phyloP scores from a whole-genome alignment of 2,888 invertebrate genomes.

The Acleris sparsana region DNA sequence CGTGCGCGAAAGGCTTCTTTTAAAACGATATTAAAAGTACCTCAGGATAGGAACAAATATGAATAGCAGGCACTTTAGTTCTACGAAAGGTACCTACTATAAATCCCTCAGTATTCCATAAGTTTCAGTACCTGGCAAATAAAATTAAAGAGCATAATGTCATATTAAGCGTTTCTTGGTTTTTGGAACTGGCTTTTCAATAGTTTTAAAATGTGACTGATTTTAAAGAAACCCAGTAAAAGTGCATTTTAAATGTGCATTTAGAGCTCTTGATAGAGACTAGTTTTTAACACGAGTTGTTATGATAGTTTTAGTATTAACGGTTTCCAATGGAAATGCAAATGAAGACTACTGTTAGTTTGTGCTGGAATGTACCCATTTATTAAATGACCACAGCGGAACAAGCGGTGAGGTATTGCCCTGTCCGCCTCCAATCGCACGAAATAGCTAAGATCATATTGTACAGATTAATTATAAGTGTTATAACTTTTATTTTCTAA shows the following conservation, averaged over 20 bases:
- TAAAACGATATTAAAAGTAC: not conserved
- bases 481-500: constrained; percentile 41
- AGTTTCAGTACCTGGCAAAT: constrained; percentile 30
- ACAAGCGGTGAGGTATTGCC: constrained; percentile 4
- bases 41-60: not conserved
- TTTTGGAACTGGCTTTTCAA: constrained; percentile 1
- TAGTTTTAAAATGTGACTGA: constrained; percentile 26
- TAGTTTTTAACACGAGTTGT: constrained; percentile 44
- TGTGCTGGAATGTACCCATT: constrained; percentile 22
- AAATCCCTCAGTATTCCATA: constrained; percentile 22
- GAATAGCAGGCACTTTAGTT: not conserved
- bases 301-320: constrained; percentile 60
- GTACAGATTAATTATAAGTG: constrained; percentile 41
- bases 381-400: constrained; percentile 15
- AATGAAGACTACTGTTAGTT: constrained; percentile 45
- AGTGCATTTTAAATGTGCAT: constrained; percentile 16
- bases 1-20: not conserved
- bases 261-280: constrained; percentile 22
- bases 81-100: not conserved
- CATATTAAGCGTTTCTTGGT: not conserved
- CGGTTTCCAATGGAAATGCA: constrained; percentile 67
- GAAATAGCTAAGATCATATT: constrained; percentile 41
- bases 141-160: constrained; percentile 6
- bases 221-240: constrained; percentile 22
- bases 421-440: constrained; percentile 36